A percentile compares a stretch with the other conserved stretches of the same genome.
Evolutionary conservation across 2,888 invertebrate genomes (phyloP).

Genomic region (Xestia xanthographa): DNA sequence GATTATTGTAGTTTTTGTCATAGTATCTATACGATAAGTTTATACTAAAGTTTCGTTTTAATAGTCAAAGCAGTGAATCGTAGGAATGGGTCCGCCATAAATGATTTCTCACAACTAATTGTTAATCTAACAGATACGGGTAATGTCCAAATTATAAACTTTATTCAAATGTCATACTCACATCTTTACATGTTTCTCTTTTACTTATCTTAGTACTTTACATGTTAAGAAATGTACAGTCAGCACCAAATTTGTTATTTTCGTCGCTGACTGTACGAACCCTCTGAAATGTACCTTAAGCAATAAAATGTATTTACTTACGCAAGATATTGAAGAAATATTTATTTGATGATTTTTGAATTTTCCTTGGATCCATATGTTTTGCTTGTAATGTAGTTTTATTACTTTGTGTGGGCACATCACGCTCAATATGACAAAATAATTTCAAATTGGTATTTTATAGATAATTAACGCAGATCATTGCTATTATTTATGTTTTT

Average conservation of each 20-base stretch:
- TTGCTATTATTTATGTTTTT: slow-evolving; percentile 13
- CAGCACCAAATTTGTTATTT: slow-evolving; percentile 57
- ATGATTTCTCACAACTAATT: slow-evolving; percentile 51
- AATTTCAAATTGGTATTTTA: slow-evolving; percentile 15
- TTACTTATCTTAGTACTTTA: slow-evolving; percentile 47
- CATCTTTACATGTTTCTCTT: slow-evolving; percentile 49
- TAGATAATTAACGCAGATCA: slow-evolving; percentile 4
- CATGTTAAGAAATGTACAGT: slow-evolving; percentile 53
- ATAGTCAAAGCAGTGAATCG: slow-evolving; percentile 20
- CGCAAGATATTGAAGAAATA: slow-evolving; percentile 45
- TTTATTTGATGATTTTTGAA: slow-evolving; percentile 38
- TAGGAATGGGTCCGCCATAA: slow-evolving; percentile 37
- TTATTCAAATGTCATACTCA: slow-evolving; percentile 64
- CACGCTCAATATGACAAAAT: slow-evolving; percentile 28
- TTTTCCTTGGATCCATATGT: slow-evolving; percentile 15
- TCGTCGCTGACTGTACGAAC: slow-evolving; percentile 53
- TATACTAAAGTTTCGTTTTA: slow-evolving; percentile 8
- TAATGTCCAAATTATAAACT: slow-evolving; percentile 72
- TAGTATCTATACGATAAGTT: background rate
- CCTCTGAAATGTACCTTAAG: slow-evolving; percentile 59
- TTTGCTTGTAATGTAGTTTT: slow-evolving; percentile 35
- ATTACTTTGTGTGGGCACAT: slow-evolving; percentile 24
- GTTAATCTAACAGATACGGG: slow-evolving; percentile 71
- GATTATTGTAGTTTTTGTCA: background rate
- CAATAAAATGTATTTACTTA: slow-evolving; percentile 64